Evolutionary conservation across 1,140 invertebrate genomes (phyloP).

Genomic region (Eriosoma lanigerum): DNA sequence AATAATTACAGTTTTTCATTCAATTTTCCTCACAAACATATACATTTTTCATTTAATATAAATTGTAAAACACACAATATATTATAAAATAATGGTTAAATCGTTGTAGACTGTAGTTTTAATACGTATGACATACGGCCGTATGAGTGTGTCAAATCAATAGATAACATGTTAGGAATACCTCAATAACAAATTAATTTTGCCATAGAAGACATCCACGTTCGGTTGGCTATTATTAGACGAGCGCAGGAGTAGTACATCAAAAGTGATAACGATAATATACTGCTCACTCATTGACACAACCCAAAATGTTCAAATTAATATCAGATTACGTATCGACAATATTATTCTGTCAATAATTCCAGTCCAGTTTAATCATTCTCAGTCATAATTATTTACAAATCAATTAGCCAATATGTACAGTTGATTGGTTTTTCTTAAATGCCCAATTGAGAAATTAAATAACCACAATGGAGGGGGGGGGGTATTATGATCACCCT

Average conservation of each 20-base stretch:
- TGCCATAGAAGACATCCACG: neutral
- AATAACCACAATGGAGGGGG: too few relatives aligned
- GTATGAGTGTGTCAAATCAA: neutral
- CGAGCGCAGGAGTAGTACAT: neutral
- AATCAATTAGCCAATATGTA: too few relatives aligned
- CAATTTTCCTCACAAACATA: neutral
- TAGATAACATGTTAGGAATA: conserved; percentile 9
- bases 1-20: neutral
- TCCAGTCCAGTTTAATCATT: too few relatives aligned
- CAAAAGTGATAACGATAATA: neutral
- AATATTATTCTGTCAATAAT: too few relatives aligned
- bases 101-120: neutral
- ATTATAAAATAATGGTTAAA: neutral
- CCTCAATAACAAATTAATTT: neutral
- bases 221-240: conserved; percentile 8
- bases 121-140: neutral
- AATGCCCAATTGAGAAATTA: too few relatives aligned
- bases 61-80: conserved; percentile 1
- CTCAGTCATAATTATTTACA: too few relatives aligned
- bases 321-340: too few relatives aligned
- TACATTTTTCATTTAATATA: neutral
- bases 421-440: too few relatives aligned
- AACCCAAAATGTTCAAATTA: too few relatives aligned
- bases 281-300: neutral
- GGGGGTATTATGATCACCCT: too few relatives aligned